These are phyloP conservation scores for Drosophila auraria DNA, from an alignment of 1,140 invertebrate species.

Conservation along the genomic window DNA sequence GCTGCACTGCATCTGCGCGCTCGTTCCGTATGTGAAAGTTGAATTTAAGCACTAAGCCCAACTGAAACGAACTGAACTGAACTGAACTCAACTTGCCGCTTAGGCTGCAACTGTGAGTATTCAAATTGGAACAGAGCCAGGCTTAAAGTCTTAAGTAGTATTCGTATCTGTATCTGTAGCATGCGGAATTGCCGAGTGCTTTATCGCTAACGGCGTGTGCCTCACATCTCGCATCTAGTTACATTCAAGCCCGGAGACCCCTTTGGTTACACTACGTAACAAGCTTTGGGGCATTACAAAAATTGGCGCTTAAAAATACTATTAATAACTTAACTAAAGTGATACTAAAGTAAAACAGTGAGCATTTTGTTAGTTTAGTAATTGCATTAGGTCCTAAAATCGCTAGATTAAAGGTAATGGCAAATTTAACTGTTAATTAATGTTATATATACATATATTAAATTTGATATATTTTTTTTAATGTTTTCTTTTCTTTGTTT, in stretches of 20 bases:
- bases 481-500: too few relatives aligned
- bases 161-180: constrained; percentile 24
- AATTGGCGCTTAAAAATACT: too few relatives aligned
- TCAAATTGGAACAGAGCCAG: constrained; percentile 72
- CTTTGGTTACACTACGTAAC: background rate
- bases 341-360: too few relatives aligned
- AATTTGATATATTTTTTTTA: too few relatives aligned
- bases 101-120: constrained; percentile 42
- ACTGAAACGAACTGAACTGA: constrained; percentile 23
- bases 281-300: background rate
- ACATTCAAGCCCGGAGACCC: constrained; percentile 31
- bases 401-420: too few relatives aligned
- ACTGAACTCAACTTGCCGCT: constrained; percentile 21
- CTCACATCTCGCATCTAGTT: constrained; percentile 49
- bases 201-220: constrained; percentile 42
- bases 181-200: constrained; percentile 58
- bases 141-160: constrained; percentile 14
- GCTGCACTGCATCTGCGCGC: constrained; percentile 65
- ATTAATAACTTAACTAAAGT: too few relatives aligned
- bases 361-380: too few relatives aligned
- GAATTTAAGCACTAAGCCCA: constrained; percentile 35
- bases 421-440: too few relatives aligned
- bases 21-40: constrained; percentile 76
- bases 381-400: too few relatives aligned
- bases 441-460: too few relatives aligned